Conservation (phyloP, 2,888 invertebrate species). For the Tiphia femorata region DNA sequence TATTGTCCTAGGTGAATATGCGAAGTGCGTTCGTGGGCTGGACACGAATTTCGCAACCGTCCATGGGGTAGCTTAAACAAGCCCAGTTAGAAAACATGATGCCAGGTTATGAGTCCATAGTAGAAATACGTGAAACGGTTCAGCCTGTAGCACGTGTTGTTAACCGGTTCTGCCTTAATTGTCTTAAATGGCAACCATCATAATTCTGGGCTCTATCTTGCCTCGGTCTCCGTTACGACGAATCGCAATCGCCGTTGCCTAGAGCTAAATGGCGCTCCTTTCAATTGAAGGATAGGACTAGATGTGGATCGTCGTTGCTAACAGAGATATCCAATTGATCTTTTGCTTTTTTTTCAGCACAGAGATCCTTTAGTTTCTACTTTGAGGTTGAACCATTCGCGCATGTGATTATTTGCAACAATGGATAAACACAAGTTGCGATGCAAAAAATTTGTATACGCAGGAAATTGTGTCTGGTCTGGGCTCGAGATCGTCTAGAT, state of each 20-base stretch:
- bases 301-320: too few species aligned
- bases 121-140: conserved; percentile 48
- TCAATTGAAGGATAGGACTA: too few species aligned
- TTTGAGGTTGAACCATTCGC: too few species aligned
- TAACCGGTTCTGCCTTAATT: conserved; percentile 61
- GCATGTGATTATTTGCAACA: too few species aligned
- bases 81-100: conserved; percentile 55
- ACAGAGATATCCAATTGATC: too few species aligned
- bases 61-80: conserved; percentile 53
- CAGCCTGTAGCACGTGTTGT: conserved; percentile 58
- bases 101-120: conserved; percentile 53
- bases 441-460: not conserved
- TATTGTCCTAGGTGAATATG: conserved; percentile 18
- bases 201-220: conserved; percentile 54
- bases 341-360: too few species aligned
- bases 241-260: too few species aligned
- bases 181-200: conserved; percentile 56
- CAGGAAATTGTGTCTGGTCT: too few species aligned
- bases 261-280: too few species aligned
- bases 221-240: not conserved
- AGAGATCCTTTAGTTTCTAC: too few species aligned
- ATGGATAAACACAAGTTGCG: too few species aligned
- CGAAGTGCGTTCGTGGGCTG: not conserved
- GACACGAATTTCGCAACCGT: conserved; percentile 40
- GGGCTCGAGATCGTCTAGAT: too few species aligned